A percentile compares a stretch with the other conserved stretches of the same genome.
Evolutionary conservation across 2,888 invertebrate species (phyloP).

Genomic region (Pimpla rufipes): DNA sequence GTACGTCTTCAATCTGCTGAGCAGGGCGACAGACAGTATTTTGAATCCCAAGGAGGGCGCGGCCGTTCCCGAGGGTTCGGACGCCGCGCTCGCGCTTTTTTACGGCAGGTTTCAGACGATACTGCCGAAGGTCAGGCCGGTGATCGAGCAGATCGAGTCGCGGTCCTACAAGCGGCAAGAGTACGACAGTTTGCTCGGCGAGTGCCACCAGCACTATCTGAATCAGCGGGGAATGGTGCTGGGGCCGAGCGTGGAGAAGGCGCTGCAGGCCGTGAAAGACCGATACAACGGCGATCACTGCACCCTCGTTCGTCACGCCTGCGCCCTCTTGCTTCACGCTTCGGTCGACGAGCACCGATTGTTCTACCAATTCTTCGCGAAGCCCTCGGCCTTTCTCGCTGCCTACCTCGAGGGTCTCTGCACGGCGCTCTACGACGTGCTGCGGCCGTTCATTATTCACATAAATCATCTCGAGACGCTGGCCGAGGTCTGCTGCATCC

Average conservation of each 20-base stretch:
- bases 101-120: constrained; percentile 98
- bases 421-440: constrained; percentile 94
- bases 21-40: constrained; percentile 90
- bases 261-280: constrained; percentile 80
- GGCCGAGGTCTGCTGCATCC: constrained; percentile 97
- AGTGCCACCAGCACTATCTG: constrained; percentile 94
- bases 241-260: constrained; percentile 86
- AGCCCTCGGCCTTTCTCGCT: constrained; percentile 89
- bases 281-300: constrained; percentile 92
- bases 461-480: constrained; percentile 99
- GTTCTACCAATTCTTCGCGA: constrained; percentile 95
- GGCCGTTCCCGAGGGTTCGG: constrained; percentile 84
- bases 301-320: constrained; percentile 93
- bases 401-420: constrained; percentile 94
- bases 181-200: constrained; percentile 91
- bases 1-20: constrained; percentile 92
- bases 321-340: constrained; percentile 96
- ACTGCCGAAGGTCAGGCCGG: constrained; percentile 93
- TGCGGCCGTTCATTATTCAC: constrained; percentile 97
- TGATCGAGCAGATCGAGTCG: constrained; percentile 94
- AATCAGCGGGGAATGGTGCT: constrained; percentile 89
- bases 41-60: constrained; percentile 77
- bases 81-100: constrained; percentile 93
- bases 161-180: constrained; percentile 91
- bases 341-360: constrained; percentile 97